These are phyloP conservation scores for Colostygia pectinataria DNA, from an alignment of 2,888 invertebrate species.

Conservation along the genomic window DNA sequence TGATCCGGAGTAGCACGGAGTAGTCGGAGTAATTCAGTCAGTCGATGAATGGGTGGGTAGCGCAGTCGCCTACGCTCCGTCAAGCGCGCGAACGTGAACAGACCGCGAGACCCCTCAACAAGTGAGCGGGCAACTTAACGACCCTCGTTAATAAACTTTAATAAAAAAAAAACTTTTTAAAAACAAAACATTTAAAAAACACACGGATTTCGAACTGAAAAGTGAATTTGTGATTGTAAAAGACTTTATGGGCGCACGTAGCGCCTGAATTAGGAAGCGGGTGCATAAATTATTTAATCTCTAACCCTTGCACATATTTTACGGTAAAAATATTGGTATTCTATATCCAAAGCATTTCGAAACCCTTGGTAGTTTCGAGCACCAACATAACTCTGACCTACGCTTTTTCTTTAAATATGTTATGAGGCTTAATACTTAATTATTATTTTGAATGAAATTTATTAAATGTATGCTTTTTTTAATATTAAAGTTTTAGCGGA, in stretches of 20 bases:
- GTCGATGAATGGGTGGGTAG: slow-evolving; percentile 74
- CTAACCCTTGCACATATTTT: slow-evolving; percentile 27
- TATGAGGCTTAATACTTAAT: neutral
- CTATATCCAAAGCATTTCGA: slow-evolving; percentile 16
- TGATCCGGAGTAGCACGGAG: slow-evolving; percentile 42
- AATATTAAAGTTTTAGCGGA: too few relatives aligned
- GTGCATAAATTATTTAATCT: slow-evolving; percentile 31
- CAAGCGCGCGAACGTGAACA: slow-evolving; percentile 74
- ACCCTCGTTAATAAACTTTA: slow-evolving; percentile 19
- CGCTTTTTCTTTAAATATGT: slow-evolving; percentile 1
- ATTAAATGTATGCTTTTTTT: too few relatives aligned
- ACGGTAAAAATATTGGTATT: slow-evolving; percentile 31
- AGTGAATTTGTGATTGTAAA: slow-evolving; percentile 18
- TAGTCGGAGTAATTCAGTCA: slow-evolving; percentile 52
- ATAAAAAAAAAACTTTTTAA: slow-evolving; percentile 7
- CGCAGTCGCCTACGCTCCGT: slow-evolving; percentile 77
- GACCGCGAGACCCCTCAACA: slow-evolving; percentile 60
- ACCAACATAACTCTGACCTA: neutral
- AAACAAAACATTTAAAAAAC: neutral
- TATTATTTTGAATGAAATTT: too few relatives aligned
- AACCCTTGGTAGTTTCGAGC: neutral
- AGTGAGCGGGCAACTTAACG: slow-evolving; percentile 51
- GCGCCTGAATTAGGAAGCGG: slow-evolving; percentile 18
- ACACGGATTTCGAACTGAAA: neutral
- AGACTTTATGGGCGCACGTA: slow-evolving; percentile 16